phyloP scores from a whole-genome alignment of 2,797 vertebrate species.

The Aratinga solstitialis region DNA sequence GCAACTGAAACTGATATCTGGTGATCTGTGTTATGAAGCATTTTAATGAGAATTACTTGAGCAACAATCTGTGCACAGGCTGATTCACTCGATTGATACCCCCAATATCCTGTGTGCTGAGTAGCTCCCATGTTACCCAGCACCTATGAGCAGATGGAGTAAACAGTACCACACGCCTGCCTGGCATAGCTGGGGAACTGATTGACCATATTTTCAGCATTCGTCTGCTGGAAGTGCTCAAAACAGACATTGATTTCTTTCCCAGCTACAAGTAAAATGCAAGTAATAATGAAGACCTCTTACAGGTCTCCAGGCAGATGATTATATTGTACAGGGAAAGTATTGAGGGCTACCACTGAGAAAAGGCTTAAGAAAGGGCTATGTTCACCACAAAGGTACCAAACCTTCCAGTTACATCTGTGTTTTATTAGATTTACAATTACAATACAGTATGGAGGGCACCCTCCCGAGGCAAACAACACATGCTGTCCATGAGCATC shows the following conservation, averaged over 20 bases:
- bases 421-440: slow-evolving; percentile 50
- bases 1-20: neutral
- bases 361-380: neutral
- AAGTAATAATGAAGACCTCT: neutral
- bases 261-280: neutral
- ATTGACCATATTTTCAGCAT: neutral
- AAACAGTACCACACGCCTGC: neutral
- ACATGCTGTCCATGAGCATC: neutral
- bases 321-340: neutral
- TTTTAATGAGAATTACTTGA: neutral
- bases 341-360: neutral
- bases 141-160: neutral
- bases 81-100: neutral
- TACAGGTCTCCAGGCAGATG: neutral
- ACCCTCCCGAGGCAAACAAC: neutral
- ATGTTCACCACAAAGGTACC: neutral
- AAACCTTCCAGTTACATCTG: neutral
- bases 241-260: neutral
- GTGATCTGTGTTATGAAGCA: neutral
- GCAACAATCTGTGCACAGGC: neutral
- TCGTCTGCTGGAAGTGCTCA: neutral
- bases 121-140: neutral
- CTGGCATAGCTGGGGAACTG: neutral
- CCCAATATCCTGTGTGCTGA: neutral
- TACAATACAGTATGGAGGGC: neutral